phyloP scores from a whole-genome alignment of 2,797 vertebrate species.

The Amniataba percoides region DNA sequence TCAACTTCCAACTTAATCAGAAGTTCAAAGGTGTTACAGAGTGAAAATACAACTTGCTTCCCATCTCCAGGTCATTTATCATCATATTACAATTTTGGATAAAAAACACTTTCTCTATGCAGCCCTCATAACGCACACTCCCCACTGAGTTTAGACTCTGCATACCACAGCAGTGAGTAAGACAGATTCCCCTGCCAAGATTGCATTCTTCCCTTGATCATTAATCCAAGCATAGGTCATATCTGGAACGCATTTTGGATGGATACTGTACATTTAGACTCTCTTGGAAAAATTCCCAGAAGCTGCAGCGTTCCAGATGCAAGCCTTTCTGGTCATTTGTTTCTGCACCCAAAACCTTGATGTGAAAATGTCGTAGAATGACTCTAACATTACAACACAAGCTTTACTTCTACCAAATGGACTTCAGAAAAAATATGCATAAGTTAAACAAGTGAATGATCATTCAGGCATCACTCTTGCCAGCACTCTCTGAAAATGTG shows the following conservation, averaged over 20 bases:
- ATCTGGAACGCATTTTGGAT: conserved; percentile 25
- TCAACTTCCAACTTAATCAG: not conserved
- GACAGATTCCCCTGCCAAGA: conserved; percentile 26
- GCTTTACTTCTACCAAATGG: not conserved
- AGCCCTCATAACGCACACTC: conserved; percentile 1
- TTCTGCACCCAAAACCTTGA: not conserved
- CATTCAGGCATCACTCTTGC: not conserved
- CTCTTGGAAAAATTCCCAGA: conserved; percentile 3
- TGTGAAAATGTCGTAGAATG: not conserved
- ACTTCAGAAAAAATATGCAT: not conserved
- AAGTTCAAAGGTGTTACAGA: conserved; percentile 5
- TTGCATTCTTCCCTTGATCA: conserved; percentile 25
- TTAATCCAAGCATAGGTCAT: conserved; percentile 15
- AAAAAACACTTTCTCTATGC: not conserved
- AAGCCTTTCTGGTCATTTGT: not conserved
- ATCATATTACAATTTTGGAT: not conserved
- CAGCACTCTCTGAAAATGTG: not conserved
- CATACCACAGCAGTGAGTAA: conserved; percentile 36
- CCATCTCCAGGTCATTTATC: not conserved
- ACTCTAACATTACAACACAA: not conserved
- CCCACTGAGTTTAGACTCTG: not conserved
- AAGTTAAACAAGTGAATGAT: not conserved
- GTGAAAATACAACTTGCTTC: not conserved
- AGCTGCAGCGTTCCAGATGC: conserved; percentile 2
- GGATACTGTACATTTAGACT: conserved; percentile 3